Conservation (phyloP, 1,140 invertebrate genomes). For the Drosophila sp. region DNA sequence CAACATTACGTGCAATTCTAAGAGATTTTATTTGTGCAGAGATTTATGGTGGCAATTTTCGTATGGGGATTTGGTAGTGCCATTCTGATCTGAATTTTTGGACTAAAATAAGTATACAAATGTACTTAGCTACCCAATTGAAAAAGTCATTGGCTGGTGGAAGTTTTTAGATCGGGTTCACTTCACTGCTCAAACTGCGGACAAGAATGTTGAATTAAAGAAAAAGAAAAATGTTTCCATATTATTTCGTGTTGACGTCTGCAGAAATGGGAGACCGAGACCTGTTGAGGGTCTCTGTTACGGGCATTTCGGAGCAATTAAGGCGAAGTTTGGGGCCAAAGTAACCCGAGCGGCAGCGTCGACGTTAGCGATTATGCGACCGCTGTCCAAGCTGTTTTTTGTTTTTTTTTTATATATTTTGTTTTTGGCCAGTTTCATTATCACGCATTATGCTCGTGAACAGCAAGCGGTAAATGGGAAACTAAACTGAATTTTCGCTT, state of each 20-base stretch:
- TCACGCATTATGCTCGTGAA: conserved; percentile 51
- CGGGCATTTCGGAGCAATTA: conserved; percentile 45
- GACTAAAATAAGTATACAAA: too few species aligned
- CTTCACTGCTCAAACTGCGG: neutral
- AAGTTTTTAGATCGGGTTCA: neutral
- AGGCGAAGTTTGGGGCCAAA: conserved; percentile 52
- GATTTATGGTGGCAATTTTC: too few species aligned
- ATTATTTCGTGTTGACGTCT: conserved; percentile 47
- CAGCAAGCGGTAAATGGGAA: conserved; percentile 20
- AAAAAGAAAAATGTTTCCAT: conserved; percentile 29
- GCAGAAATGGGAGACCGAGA: conserved; percentile 67
- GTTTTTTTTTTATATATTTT: conserved; percentile 39
- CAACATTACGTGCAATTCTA: too few species aligned
- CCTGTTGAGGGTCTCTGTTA: conserved; percentile 8
- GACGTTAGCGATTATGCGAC: conserved; percentile 57
- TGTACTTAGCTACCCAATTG: too few species aligned
- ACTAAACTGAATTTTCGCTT: neutral
- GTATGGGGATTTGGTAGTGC: too few species aligned
- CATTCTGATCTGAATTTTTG: too few species aligned
- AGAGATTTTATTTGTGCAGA: too few species aligned
- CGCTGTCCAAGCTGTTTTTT: conserved; percentile 48
- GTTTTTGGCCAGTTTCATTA: conserved; percentile 53
- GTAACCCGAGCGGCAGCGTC: conserved; percentile 65
- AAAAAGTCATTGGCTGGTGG: too few species aligned
- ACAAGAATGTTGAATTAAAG: neutral